Conservation (phyloP, 2,888 invertebrate species). For the Pheosia gnoma region DNA sequence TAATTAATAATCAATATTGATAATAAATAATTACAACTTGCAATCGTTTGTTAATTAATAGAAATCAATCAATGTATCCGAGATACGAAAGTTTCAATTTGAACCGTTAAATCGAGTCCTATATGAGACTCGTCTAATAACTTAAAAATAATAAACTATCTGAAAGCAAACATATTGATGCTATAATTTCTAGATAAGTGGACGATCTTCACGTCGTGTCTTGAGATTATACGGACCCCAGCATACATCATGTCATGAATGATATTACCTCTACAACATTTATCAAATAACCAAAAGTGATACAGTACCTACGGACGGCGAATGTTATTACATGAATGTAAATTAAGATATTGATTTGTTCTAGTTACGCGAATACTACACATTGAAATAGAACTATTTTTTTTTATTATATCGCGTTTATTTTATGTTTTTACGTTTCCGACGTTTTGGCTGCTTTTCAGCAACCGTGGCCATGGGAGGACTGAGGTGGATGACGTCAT, state of each 20-base stretch:
- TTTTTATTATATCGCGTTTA: too few relatives aligned
- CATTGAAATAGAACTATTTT: too few relatives aligned
- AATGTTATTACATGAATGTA: conserved; percentile 4
- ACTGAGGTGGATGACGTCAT: too few relatives aligned
- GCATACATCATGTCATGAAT: conserved; percentile 24
- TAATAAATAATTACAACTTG: conserved; percentile 19
- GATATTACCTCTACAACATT: conserved; percentile 34
- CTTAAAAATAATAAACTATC: too few relatives aligned
- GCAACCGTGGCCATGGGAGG: too few relatives aligned
- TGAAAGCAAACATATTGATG: conserved; percentile 11
- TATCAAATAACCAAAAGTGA: conserved; percentile 37
- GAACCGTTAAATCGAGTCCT: neutral
- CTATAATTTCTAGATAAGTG: conserved; percentile 20
- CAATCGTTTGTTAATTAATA: neutral
- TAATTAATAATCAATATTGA: conserved; percentile 15
- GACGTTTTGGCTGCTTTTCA: too few relatives aligned
- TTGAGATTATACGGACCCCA: conserved; percentile 23
- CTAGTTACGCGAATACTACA: too few relatives aligned
- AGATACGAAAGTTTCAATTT: conserved; percentile 2
- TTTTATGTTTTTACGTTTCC: too few relatives aligned
- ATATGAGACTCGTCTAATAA: too few relatives aligned
- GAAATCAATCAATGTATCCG: neutral
- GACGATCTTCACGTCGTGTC: conserved; percentile 12
- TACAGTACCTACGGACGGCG: conserved; percentile 20
- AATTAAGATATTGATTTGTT: too few relatives aligned